Base-by-base conservation (phyloP, 2,888 invertebrate genomes). In the Dichetophora obliterata region DNA sequence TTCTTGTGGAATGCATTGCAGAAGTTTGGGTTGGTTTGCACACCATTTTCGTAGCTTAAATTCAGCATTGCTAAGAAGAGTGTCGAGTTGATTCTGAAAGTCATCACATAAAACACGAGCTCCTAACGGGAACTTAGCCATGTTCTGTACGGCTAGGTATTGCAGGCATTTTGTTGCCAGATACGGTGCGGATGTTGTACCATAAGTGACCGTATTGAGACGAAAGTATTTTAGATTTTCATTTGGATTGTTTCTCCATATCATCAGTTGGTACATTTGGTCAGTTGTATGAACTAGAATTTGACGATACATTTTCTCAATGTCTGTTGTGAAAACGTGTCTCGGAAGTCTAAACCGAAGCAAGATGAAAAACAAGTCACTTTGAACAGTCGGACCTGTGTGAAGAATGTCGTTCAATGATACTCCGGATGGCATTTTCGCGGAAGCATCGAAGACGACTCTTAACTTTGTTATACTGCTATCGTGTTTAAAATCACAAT, bases 241-340 rank as follows among this genome's bases (percentile, higher is more conserved):
- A 8, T 48, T 19, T n/a, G 75, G 76, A 65, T 63, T 68, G 2
- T 59, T 24, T 68, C 82, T 59, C 81, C 81, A 82, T 8, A 84
- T 16, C 6, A 81, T 82, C 16, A 81, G 52, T n/a, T 82, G 80
- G 24, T 78, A 80, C 52, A 81, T 68, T n/a, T 59, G 57, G 16
- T 85, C 77, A 0, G 74, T 68, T 9, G 76, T 71, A 22, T 77
- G 19, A 0, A 83, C 65, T 3, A 59, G 1, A 19, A 85, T 81
- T 77, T 84, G 83, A 0, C 81, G 79, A 69, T 82, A 85, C 80
- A 85, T 84, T 74, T n/a, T n/a, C n/a, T n/a, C n/a, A n/a, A n/a
- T n/a, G n/a, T n/a, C n/a, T n/a, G n/a, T n/a, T n/a, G n/a, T 71
- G 37, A 57, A 65, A 27, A 82, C 82, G 24, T 24, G 74, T 54